Base-by-base conservation (phyloP, 2,888 invertebrate species). In the Amphipyra berbera region DNA sequence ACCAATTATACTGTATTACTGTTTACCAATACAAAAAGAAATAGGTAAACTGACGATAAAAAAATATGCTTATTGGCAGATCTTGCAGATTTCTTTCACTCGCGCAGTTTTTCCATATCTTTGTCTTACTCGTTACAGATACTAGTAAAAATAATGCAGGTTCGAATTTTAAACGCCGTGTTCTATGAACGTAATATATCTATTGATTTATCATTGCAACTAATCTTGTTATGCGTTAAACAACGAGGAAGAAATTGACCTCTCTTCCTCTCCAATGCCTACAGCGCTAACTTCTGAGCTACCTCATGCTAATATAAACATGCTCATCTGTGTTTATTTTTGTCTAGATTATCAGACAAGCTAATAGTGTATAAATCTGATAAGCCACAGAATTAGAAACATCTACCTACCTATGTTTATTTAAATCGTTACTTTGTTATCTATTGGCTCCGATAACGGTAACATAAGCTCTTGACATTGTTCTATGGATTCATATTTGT, bases 351-450 rank as follows among this genome's bases (percentile, higher is more conserved):
- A 57, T 37, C 7, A 49, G 6, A 44, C 50, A 40, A 46, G 14
- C 14, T 37, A 59, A 49, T 12, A 52, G 44, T 45, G 14, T 49
- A 15, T 50, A 53, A 50, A 53, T 69, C 42, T 42, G 70, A 69
- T 70, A 70, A 70, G 56, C 27, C 6, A 13, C 9, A 40, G 12
- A 42, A 53, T 54, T 60, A 53, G 7, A 49, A 46, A n/a, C n/a
- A n/a, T n/a, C 30, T 30, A 30, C 30, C 30, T 30, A 53, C 33
- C 12, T 47, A 38, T 66, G 12, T 57, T 66, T 70, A 50, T 70
- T 61, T 61, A 61, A 30, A 54, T 35, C 30, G 30, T 7, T 30
- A 30, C 21, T 21, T 21, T 30, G 30, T 61, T 66, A 70, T 70
- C 61, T 57, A 10, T 15, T 27, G 21, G 13, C 10, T 49, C 50